Evolutionary conservation across 2,797 vertebrate genomes (phyloP).

Genomic region (Chromobotia macracanthus): DNA sequence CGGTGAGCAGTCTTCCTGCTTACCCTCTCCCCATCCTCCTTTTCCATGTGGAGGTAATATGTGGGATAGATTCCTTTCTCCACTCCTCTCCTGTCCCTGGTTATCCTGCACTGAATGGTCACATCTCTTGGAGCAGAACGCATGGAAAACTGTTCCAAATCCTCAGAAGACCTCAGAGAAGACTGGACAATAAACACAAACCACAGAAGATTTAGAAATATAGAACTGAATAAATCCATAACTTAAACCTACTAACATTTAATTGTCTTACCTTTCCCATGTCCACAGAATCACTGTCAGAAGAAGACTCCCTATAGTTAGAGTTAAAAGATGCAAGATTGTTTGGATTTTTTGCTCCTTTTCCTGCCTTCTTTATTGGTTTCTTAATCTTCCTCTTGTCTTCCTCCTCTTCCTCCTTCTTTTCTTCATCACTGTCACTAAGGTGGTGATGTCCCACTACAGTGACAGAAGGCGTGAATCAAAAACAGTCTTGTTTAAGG

Average conservation of each 20-base stretch:
- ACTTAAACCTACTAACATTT: background rate
- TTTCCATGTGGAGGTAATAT: slow-evolving; percentile 90
- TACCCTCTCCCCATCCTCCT: slow-evolving; percentile 82
- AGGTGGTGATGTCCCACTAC: slow-evolving; percentile 73
- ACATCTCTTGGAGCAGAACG: slow-evolving; percentile 74
- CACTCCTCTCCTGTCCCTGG: slow-evolving; percentile 83
- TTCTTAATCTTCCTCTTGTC: slow-evolving; percentile 59
- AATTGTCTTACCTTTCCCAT: slow-evolving; percentile 67
- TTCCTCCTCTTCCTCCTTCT: slow-evolving; percentile 53
- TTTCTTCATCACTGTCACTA: slow-evolving; percentile 68
- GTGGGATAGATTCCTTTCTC: slow-evolving; percentile 88
- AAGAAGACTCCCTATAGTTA: slow-evolving; percentile 73
- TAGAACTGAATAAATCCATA: background rate
- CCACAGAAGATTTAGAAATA: background rate
- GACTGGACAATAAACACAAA: slow-evolving; percentile 27
- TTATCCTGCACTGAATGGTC: slow-evolving; percentile 84
- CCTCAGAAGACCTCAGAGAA: slow-evolving; percentile 70
- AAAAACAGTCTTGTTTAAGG: no score
- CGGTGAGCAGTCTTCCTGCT: background rate
- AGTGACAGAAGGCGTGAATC: background rate
- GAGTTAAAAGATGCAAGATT: slow-evolving; percentile 73
- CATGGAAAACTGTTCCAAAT: slow-evolving; percentile 81
- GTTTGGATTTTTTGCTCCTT: slow-evolving; percentile 59
- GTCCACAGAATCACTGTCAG: slow-evolving; percentile 65
- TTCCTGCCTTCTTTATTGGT: slow-evolving; percentile 57